Evolutionary conservation across 2,113 vertebrate species (phyloP).

Genomic region (Neogale vison): DNA sequence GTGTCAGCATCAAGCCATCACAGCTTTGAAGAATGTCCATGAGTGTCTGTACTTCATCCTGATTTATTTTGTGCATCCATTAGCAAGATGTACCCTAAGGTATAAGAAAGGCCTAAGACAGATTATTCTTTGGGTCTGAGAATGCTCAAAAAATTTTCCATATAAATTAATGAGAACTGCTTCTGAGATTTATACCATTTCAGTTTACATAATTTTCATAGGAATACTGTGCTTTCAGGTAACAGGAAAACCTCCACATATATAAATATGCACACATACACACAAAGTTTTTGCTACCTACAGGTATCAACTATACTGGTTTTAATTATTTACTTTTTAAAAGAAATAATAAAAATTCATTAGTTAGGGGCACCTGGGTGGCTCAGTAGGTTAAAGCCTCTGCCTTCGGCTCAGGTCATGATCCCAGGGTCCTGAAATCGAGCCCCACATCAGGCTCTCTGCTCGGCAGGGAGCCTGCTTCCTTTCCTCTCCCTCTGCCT

Average conservation of each 20-base stretch:
- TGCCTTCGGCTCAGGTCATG: too few relatives aligned
- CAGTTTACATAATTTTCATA: not conserved
- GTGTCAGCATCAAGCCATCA: not conserved
- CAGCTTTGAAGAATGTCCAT: not conserved
- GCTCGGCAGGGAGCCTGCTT: too few relatives aligned
- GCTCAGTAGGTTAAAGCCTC: too few relatives aligned
- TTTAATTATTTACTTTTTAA: not conserved
- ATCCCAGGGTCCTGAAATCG: too few relatives aligned
- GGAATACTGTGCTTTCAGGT: not conserved
- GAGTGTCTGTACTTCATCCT: not conserved
- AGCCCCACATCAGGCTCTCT: too few relatives aligned
- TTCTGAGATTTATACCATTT: not conserved
- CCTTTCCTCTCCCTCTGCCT: too few relatives aligned
- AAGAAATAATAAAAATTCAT: not conserved
- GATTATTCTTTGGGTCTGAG: not conserved
- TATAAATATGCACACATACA: too few relatives aligned
- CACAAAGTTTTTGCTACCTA: not conserved
- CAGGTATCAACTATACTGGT: not conserved
- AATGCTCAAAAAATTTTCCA: not conserved
- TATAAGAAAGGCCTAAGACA: not conserved
- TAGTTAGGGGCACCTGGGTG: too few relatives aligned
- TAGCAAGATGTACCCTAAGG: not conserved
- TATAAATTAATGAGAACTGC: not conserved
- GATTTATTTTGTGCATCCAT: not conserved
- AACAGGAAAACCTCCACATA: not conserved